Evolutionary conservation across 2,888 invertebrate species (phyloP).

Genomic region (Syrphus vitripennis): DNA sequence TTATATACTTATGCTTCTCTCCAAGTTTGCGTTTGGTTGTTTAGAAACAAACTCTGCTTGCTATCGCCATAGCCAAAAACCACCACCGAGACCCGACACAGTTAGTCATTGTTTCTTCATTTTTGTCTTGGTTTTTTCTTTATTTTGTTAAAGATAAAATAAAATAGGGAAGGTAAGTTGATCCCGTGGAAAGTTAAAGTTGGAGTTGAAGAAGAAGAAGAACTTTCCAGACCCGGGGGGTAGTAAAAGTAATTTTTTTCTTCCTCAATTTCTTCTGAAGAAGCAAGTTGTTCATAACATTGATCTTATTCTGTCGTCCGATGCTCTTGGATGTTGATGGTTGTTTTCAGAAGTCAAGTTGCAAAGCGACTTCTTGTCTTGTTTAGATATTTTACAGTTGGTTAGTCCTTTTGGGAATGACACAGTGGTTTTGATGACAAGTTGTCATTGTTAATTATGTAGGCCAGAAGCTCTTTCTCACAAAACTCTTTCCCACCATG

Average conservation of each 20-base stretch:
- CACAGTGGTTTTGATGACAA: conserved; percentile 60
- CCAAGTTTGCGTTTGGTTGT: conserved; percentile 13
- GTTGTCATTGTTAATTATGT: conserved; percentile 65
- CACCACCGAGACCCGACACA: conserved; percentile 54
- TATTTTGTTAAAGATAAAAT: neutral
- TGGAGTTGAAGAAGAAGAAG: neutral
- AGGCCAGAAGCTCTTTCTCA: conserved; percentile 26
- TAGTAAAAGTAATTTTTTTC: neutral
- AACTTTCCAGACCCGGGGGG: conserved; percentile 48
- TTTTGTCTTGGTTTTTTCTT: neutral
- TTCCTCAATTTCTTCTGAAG: neutral
- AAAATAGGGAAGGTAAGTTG: conserved; percentile 18
- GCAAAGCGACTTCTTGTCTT: neutral
- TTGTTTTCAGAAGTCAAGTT: neutral
- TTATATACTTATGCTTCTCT: neutral
- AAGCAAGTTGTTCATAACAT: conserved; percentile 42
- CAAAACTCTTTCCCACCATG: neutral
- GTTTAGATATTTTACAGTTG: conserved; percentile 64
- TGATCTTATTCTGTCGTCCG: conserved; percentile 49
- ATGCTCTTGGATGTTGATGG: neutral
- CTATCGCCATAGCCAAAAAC: neutral
- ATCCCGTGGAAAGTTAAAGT: conserved; percentile 1
- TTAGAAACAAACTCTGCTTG: neutral
- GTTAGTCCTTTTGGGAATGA: conserved; percentile 56
- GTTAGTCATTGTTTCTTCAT: conserved; percentile 45